Conservation (phyloP, 2,888 invertebrate species). For the Orthosia incerta region DNA sequence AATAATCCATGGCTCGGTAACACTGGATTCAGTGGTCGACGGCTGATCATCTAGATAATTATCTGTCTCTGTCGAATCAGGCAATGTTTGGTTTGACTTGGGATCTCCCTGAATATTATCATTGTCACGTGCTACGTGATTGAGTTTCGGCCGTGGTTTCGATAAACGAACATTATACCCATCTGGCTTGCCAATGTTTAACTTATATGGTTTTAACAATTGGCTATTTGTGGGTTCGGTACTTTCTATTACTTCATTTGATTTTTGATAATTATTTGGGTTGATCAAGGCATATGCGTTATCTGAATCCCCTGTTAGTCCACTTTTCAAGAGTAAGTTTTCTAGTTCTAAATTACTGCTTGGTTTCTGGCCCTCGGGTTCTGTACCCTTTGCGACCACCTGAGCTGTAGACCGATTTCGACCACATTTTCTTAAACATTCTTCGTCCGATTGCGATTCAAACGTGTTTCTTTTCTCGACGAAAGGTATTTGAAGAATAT, state of each 20-base stretch:
- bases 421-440: slow-evolving; percentile 29
- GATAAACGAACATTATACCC: background rate
- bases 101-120: background rate
- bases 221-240: background rate
- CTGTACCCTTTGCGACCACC: slow-evolving; percentile 36
- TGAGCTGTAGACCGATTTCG: background rate
- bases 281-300: background rate
- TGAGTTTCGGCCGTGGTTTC: background rate
- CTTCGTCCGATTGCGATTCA: background rate
- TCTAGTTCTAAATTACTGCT: slow-evolving; percentile 2
- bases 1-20: background rate
- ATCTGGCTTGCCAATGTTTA: background rate
- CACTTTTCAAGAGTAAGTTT: background rate
- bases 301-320: background rate
- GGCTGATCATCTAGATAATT: background rate
- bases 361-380: slow-evolving; percentile 1
- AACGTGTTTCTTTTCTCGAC: background rate
- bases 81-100: slow-evolving; percentile 1
- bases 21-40: background rate
- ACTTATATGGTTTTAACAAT: background rate
- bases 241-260: background rate
- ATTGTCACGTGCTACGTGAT: background rate
- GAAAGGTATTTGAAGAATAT: slow-evolving; percentile 20
- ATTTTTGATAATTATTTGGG: background rate
- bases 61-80: background rate